Evolutionary conservation across 1,140 invertebrate genomes (phyloP), one percentile per base, ranked within the genome.

Genomic region (Polypedilum vanderplanki): DNA sequence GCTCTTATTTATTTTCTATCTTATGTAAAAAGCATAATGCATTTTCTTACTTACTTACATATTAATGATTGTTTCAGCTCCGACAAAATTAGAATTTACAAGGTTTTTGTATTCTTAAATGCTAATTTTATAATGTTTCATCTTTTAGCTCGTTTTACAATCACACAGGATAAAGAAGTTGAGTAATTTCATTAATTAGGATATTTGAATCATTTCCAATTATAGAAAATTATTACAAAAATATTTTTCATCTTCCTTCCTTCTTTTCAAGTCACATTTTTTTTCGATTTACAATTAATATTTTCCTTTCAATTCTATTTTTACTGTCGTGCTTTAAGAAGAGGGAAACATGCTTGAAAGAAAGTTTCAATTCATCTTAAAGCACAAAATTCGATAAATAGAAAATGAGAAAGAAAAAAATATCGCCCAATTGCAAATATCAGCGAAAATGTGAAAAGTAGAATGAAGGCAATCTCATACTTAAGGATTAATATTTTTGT

Each of bases 31-130:
- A 57, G 46, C 46, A 57, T 57, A 57, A 57, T 57, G 46, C 65
- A 70, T 20, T 70, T 70, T 18, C 17, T 20, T 7, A 18, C 9
- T 20, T 70, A 9, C 65, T 70, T 70, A 70, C 65, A 70, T 18
- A 18, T 70, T 70, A 70, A 22, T 70, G 65, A 70, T 70, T 70
- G 65, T 70, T 70, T 70, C 65, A 70, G 65, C 65, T 70, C 65
- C 65, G 65, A 18, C 17, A 18, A 70, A 70, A 70, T 18, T 20
- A 70, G 8, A 70, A 70, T 70, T 70, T 70, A 70, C 65, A 70
- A 8, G 65, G 17, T 18, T 70, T n/a, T n/a, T 57, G 12, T n/a
- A 57, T 57, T 4, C 46, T 57, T n/a, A n/a, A 15, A 33, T 33
- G 24, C 24, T 33, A 33, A 33, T 33, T 33, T 33, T 33, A 1